Evolutionary conservation across 2,113 vertebrate genomes (phyloP), one percentile per base, ranked within the genome.

Genomic region (Herpailurus yagouaroundi): DNA sequence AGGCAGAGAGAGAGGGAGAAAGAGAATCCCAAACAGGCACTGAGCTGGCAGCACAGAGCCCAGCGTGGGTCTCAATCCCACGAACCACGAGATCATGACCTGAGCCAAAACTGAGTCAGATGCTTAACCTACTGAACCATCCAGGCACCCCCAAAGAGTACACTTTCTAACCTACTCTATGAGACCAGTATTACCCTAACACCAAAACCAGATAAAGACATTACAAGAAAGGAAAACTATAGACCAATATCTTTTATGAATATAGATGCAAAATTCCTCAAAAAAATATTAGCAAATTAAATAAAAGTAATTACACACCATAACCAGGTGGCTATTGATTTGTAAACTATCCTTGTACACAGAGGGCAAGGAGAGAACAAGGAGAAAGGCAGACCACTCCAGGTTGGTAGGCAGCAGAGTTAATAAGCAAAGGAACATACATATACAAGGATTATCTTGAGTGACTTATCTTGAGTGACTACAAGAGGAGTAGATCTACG

Each of bases 281-380:
- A 66, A 3, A 71, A 80, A 83, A 33, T 81, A 19, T 57, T 55
- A 38, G 7, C 18, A 29, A 80, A 38, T 25, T 14, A 48, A 89
- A 80, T 29, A 7, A 66, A 41, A 76, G 63, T 13, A 68, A 86
- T 64, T 74, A 60, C 33, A 36, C 9, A 60, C 31, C 27, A 68
- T 15, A 50, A 33, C 19, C 29, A 57, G 1, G 1, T 50, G 15
- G 2, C 2, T 27, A 1, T 33, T 48, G 3, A 9, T 38, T 66
- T 6, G 0, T n/a, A 48, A 77, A 86, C 1, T 77, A 6, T 27
- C 48, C 21, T 9, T 10, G 2, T 11, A 66, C 18, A n/a, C 5
- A 12, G n/a, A 66, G 2, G 29, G 13, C 27, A 77, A 41, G 29
- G 14, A 66, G 33, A 86, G 36, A 66, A n/a, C 36, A 5, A 86